These are phyloP conservation scores for Emmelina monodactyla DNA, from an alignment of 2,888 invertebrate species.

Conservation along the genomic window DNA sequence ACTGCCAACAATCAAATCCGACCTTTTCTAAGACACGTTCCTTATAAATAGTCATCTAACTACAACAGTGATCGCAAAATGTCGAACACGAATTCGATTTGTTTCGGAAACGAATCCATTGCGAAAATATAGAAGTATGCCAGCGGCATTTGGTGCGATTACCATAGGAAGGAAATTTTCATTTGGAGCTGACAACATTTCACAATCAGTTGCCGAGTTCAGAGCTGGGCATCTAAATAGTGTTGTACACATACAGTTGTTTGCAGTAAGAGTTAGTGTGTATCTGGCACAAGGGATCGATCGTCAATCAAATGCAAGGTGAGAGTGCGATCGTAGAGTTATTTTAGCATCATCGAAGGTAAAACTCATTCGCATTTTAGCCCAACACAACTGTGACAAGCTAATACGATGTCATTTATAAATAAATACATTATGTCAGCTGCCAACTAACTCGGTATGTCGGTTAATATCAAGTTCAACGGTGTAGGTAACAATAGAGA, in stretches of 20 bases:
- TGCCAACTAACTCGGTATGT: conserved; percentile 32
- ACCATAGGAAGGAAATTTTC: conserved; percentile 29
- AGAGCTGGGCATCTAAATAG: neutral
- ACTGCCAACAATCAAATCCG: conserved; percentile 62
- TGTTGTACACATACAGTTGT: conserved; percentile 28
- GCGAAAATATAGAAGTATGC: conserved; percentile 51
- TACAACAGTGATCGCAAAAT: conserved; percentile 57
- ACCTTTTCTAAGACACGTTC: conserved; percentile 63
- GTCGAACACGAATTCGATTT: conserved; percentile 62
- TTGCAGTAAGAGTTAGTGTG: conserved; percentile 49
- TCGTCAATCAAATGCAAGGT: conserved; percentile 67
- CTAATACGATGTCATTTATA: conserved; percentile 56
- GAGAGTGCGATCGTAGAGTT: conserved; percentile 59
- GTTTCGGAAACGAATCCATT: conserved; percentile 42
- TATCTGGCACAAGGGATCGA: conserved; percentile 65
- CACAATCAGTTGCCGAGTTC: conserved; percentile 17
- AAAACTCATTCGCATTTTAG: conserved; percentile 62
- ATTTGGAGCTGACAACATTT: conserved; percentile 24
- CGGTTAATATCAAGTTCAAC: no score
- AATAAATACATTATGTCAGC: conserved; percentile 51
- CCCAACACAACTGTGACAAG: conserved; percentile 61
- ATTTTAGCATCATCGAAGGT: conserved; percentile 65
- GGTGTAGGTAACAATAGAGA: neutral
- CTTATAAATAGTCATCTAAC: conserved; percentile 63
- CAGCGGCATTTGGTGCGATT: conserved; percentile 27